These are phyloP conservation scores for Epinotia bilunana DNA, from an alignment of 2,888 invertebrate species.

Conservation along the genomic window DNA sequence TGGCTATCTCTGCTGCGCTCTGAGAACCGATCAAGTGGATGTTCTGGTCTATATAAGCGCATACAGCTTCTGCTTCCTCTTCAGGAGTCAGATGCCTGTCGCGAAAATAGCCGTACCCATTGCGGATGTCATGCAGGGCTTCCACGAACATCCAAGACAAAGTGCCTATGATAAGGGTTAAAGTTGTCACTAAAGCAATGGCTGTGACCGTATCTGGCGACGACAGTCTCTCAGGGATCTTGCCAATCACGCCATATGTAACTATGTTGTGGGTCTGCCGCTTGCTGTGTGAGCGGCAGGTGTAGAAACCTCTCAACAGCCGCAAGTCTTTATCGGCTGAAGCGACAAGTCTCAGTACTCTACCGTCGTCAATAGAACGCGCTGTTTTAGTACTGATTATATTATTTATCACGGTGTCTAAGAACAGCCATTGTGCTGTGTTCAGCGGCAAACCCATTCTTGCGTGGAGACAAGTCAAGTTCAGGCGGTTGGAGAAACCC, in stretches of 20 bases:
- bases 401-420: conserved; percentile 63
- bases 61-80: conserved; percentile 73
- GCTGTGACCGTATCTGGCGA: conserved; percentile 68
- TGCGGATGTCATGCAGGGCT: conserved; percentile 70
- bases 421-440: conserved; percentile 68
- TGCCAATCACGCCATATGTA: conserved; percentile 75
- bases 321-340: conserved; percentile 60
- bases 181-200: conserved; percentile 67
- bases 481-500: conserved; percentile 71
- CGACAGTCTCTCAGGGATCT: conserved; percentile 61
- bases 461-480: conserved; percentile 73
- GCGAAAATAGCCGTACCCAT: conserved; percentile 75
- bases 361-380: conserved; percentile 67
- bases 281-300: conserved; percentile 68
- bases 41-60: conserved; percentile 71
- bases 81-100: conserved; percentile 70
- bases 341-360: conserved; percentile 66
- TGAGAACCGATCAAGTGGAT: conserved; percentile 61
- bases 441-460: conserved; percentile 58
- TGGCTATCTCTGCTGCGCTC: conserved; percentile 64
- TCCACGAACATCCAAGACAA: conserved; percentile 70
- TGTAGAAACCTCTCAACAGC: conserved; percentile 70
- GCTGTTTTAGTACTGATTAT: conserved; percentile 56
- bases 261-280: conserved; percentile 68
- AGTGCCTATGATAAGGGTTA: conserved; percentile 65